Evolutionary conservation across 2,113 vertebrate species (phyloP).

Genomic region (Anarrhichthys ocellatus): DNA sequence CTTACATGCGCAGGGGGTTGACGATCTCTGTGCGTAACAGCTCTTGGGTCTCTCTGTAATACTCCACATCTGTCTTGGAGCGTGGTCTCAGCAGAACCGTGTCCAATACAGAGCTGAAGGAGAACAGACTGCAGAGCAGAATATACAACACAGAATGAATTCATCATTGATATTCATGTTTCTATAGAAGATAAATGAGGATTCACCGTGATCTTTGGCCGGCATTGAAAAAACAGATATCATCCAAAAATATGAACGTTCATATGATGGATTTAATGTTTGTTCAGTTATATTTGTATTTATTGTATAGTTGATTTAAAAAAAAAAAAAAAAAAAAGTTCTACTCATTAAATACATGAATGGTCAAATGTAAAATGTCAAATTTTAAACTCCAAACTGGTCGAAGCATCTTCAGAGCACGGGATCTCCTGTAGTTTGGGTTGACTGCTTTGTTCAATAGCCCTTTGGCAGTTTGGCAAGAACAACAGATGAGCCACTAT

Average conservation of each 20-base stretch:
- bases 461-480: conserved; percentile 35
- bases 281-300: not conserved
- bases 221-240: not conserved
- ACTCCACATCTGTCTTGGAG: conserved; percentile 96
- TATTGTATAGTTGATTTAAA: not conserved
- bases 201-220: too few relatives aligned
- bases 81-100: conserved; percentile 96
- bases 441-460: conserved; percentile 16
- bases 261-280: not conserved
- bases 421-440: not conserved
- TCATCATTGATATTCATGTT: not conserved
- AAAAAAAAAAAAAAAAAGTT: not conserved
- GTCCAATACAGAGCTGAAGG: conserved; percentile 97
- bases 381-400: not conserved
- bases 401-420: conserved; percentile 5
- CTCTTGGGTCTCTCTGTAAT: conserved; percentile 97
- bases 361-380: not conserved
- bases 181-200: not conserved
- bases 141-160: not conserved
- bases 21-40: conserved; percentile 96
- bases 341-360: not conserved
- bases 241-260: too few relatives aligned
- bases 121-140: conserved; percentile 89
- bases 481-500: conserved; percentile 19
- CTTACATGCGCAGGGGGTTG: conserved; percentile 98